These are phyloP conservation scores for Varecia variegata DNA, from an alignment of 2,797 vertebrate genomes.

Conservation along the genomic window DNA sequence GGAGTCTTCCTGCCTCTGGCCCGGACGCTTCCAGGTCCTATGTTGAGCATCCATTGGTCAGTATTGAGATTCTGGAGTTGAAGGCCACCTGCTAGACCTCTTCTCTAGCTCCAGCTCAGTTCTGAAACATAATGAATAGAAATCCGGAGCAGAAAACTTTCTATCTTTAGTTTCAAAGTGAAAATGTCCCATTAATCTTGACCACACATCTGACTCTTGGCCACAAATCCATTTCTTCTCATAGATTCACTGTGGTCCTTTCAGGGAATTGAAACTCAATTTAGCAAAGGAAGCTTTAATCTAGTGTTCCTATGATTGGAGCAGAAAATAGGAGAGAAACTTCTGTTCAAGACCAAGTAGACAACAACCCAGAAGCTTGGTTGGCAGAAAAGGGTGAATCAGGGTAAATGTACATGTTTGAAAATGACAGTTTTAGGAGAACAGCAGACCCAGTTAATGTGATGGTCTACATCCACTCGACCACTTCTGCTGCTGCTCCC, in stretches of 20 bases:
- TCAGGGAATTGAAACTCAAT: slow-evolving; percentile 60
- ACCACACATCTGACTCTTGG: slow-evolving; percentile 32
- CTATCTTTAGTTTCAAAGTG: slow-evolving; percentile 57
- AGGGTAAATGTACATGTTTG: background rate
- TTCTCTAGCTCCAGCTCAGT: background rate
- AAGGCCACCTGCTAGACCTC: background rate
- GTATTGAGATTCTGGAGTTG: background rate
- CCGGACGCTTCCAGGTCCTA: background rate
- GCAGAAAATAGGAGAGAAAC: slow-evolving; percentile 48
- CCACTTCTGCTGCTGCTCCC: background rate
- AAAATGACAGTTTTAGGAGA: slow-evolving; percentile 23
- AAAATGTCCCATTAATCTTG: slow-evolving; percentile 57
- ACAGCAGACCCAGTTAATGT: background rate
- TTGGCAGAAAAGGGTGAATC: background rate
- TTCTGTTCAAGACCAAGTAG: slow-evolving; percentile 11
- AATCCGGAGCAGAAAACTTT: background rate
- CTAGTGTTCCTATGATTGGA: slow-evolving; percentile 28
- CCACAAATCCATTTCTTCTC: slow-evolving; percentile 51
- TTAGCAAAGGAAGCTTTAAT: slow-evolving; percentile 54
- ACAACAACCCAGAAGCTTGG: slow-evolving; percentile 25
- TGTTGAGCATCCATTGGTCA: background rate
- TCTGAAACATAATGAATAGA: background rate
- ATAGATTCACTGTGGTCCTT: slow-evolving; percentile 56
- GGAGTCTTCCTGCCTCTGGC: background rate
- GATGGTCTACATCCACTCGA: background rate